Evolutionary conservation across 2,797 vertebrate species (phyloP).

Genomic region (Pelodytes ibericus): DNA sequence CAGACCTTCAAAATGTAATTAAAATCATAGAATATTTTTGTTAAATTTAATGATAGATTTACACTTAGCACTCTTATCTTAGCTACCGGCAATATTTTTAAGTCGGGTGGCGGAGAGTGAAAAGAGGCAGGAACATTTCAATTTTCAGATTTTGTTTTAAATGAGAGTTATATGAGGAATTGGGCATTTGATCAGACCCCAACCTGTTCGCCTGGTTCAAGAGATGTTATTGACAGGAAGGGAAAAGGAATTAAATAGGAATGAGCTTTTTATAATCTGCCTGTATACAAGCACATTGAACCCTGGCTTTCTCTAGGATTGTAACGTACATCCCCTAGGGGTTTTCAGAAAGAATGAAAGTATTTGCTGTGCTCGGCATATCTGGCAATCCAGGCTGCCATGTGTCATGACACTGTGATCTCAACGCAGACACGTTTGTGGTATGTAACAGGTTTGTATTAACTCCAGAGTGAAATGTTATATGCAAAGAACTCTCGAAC

Average conservation of each 20-base stretch:
- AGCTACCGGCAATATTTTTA: too few species aligned
- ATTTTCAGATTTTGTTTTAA: too few species aligned
- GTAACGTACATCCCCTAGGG: not conserved
- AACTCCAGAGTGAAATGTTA: too few species aligned
- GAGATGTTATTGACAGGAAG: not conserved
- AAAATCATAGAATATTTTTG: too few species aligned
- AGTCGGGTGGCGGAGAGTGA: too few species aligned
- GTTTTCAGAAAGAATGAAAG: slow-evolving; percentile 5
- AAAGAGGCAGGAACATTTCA: too few species aligned
- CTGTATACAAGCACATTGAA: not conserved
- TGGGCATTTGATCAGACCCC: not conserved
- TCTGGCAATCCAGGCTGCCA: not conserved
- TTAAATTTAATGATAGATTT: too few species aligned
- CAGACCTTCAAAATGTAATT: too few species aligned
- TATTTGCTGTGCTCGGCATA: slow-evolving; percentile 18
- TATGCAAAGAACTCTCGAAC: too few species aligned
- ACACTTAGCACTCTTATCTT: too few species aligned
- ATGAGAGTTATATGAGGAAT: too few species aligned
- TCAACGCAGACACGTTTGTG: not conserved
- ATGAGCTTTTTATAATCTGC: slow-evolving; percentile 3
- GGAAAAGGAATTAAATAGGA: slow-evolving; percentile 13
- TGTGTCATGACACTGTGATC: not conserved
- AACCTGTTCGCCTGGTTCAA: not conserved
- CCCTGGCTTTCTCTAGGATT: slow-evolving; percentile 14
- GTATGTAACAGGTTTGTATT: not conserved